Conservation (phyloP, 2,888 invertebrate species). For the Abrostola triplasia region DNA sequence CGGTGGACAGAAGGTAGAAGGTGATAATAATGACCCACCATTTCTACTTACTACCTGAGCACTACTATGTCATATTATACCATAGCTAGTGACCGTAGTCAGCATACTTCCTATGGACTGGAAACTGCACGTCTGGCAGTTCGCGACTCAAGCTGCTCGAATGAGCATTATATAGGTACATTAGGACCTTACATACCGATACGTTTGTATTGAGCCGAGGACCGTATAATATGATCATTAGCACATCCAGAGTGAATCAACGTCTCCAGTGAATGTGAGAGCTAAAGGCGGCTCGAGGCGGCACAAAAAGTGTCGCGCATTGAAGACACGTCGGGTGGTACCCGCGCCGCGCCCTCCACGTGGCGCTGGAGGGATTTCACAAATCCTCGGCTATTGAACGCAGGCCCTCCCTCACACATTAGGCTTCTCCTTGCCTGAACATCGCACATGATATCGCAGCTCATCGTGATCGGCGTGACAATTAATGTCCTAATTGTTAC, state of each 20-base stretch:
- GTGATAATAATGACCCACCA: too few relatives aligned
- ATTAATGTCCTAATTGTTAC: too few relatives aligned
- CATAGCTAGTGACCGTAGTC: too few relatives aligned
- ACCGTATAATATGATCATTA: neutral
- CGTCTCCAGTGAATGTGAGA: slow-evolving; percentile 29
- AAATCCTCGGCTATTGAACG: slow-evolving; percentile 67
- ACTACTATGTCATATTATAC: too few relatives aligned
- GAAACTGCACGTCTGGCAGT: too few relatives aligned
- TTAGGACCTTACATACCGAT: too few relatives aligned
- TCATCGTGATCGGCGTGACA: neutral
- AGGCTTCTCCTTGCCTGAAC: slow-evolving; percentile 20
- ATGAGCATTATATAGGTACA: too few relatives aligned
- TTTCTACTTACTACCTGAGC: too few relatives aligned
- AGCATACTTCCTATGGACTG: too few relatives aligned
- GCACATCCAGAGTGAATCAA: neutral
- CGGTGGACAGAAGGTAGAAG: too few relatives aligned
- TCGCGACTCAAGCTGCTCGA: too few relatives aligned
- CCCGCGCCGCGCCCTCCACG: slow-evolving; percentile 59
- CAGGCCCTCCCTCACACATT: slow-evolving; percentile 39
- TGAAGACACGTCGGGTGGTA: slow-evolving; percentile 48
- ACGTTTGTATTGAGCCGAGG: neutral
- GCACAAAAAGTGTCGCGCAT: slow-evolving; percentile 32
- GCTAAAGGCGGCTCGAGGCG: slow-evolving; percentile 18
- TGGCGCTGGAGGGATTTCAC: slow-evolving; percentile 57
- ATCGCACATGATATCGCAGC: too few relatives aligned